A percentile compares a stretch with the other conserved stretches of the same genome.
Conservation (phyloP, 1,140 invertebrate genomes). For the Hyposmocoma kahamanoa region DNA sequence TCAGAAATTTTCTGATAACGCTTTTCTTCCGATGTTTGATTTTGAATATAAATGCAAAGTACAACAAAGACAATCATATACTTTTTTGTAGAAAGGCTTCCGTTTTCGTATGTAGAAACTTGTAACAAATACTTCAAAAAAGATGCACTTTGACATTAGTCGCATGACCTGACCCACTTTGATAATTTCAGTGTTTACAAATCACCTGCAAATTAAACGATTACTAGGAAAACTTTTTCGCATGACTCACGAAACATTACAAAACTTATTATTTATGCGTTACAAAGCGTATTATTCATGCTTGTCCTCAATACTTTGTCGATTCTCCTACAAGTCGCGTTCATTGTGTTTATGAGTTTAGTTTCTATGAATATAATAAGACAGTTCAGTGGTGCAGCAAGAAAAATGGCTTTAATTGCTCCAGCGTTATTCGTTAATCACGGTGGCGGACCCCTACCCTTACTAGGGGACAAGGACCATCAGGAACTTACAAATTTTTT, state of each 20-base stretch:
- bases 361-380: conserved; percentile 61
- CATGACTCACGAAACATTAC: background rate
- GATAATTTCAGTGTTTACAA: no score
- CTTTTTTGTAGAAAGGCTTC: no score
- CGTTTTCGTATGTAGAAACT: no score
- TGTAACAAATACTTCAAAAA: no score
- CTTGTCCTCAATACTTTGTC: conserved; percentile 54
- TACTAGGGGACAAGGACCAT: conserved; percentile 54
- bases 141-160: no score
- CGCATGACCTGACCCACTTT: no score
- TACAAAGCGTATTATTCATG: conserved; percentile 29
- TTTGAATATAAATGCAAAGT: no score
- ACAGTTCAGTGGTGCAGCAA: conserved; percentile 38
- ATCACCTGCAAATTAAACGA: no score
- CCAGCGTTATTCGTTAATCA: conserved; percentile 64
- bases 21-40: no score
- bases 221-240: background rate
- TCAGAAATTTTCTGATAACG: no score
- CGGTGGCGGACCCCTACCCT: conserved; percentile 56
- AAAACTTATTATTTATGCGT: background rate
- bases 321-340: conserved; percentile 47
- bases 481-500: conserved; percentile 46
- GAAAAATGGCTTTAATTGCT: conserved; percentile 46
- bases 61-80: no score
- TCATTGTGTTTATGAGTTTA: conserved; percentile 59